phyloP scores from a whole-genome alignment of 2,888 invertebrate genomes.

The Rhingia rostrata region DNA sequence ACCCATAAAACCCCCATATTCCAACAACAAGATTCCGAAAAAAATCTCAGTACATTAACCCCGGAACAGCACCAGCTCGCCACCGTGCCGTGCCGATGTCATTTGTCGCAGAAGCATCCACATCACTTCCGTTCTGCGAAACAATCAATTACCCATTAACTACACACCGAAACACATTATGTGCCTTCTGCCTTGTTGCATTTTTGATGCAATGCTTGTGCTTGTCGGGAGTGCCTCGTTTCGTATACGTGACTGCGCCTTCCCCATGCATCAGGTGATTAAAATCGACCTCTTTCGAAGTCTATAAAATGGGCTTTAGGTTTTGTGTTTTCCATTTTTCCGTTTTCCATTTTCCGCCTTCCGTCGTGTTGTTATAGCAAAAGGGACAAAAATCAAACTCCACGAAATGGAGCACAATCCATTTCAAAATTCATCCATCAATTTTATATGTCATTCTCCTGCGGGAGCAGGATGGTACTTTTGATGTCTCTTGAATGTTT shows the following conservation, averaged over 20 bases:
- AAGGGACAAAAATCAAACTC: neutral
- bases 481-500: neutral
- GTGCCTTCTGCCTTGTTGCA: conserved; percentile 59
- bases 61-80: neutral
- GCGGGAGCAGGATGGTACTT: conserved; percentile 20
- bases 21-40: neutral
- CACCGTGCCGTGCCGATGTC: conserved; percentile 22
- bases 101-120: conserved; percentile 46
- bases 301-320: conserved; percentile 24
- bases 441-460: conserved; percentile 62
- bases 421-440: conserved; percentile 65
- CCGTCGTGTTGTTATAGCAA: conserved; percentile 29
- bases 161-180: conserved; percentile 57
- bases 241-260: neutral
- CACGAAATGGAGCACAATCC: conserved; percentile 46
- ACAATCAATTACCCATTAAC: conserved; percentile 64
- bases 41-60: conserved; percentile 66
- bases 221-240: neutral
- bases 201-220: conserved; percentile 52
- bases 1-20: conserved; percentile 47
- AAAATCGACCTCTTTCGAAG: conserved; percentile 50
- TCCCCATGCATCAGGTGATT: conserved; percentile 61
- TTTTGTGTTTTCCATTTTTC: neutral
- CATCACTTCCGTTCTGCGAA: conserved; percentile 54
- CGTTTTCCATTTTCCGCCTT: conserved; percentile 16